A percentile compares a stretch with the other conserved stretches of the same genome.
Evolutionary conservation across 2,888 invertebrate species (phyloP).

Genomic region (Onchidella celtica): DNA sequence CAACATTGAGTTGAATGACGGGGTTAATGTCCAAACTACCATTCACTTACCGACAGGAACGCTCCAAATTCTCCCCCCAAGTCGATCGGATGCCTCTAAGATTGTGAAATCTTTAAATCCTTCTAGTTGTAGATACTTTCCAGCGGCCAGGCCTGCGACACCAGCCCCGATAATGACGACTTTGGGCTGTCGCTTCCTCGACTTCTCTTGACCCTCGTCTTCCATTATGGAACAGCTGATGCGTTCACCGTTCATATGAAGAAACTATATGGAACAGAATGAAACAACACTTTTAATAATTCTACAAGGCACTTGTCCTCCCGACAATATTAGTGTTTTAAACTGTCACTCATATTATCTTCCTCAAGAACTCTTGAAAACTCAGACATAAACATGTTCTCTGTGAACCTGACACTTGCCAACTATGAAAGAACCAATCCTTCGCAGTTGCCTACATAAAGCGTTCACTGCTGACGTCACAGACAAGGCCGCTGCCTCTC

Average conservation of each 20-base stretch:
- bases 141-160: conserved; percentile 77
- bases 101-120: conserved; percentile 77
- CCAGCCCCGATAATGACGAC: conserved; percentile 78
- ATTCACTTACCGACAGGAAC: conserved; percentile 72
- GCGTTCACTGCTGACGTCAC: conserved; percentile 45
- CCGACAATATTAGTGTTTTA: neutral
- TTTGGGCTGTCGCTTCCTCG: conserved; percentile 62
- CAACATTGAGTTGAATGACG: neutral
- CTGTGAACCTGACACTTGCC: neutral
- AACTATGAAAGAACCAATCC: conserved; percentile 20
- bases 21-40: neutral
- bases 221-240: conserved; percentile 58
- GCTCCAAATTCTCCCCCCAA: conserved; percentile 78
- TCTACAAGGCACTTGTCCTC: neutral
- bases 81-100: conserved; percentile 76
- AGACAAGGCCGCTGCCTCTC: conserved; percentile 1
- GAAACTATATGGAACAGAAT: conserved; percentile 12
- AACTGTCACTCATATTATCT: conserved; percentile 14
- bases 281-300: neutral
- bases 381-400: neutral
- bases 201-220: conserved; percentile 53
- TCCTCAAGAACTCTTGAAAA: neutral
- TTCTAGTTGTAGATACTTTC: conserved; percentile 67
- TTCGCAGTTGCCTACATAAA: conserved; percentile 40
- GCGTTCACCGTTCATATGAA: conserved; percentile 28